A percentile compares a stretch with the other conserved stretches of the same genome.
phyloP scores from a whole-genome alignment of 1,140 invertebrate genomes.

The Trichoplusia ni region DNA sequence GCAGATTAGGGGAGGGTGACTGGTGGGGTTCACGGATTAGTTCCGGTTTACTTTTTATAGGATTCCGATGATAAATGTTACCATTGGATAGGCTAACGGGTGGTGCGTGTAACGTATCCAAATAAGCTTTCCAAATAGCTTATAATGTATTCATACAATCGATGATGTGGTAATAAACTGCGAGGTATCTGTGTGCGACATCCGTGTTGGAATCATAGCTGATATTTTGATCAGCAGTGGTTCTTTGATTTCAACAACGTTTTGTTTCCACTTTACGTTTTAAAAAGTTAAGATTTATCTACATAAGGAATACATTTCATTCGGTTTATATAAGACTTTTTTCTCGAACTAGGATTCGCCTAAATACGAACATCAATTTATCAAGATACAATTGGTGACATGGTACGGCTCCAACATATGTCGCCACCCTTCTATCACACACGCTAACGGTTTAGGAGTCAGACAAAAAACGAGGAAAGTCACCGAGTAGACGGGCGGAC shows the following conservation, averaged over 20 bases:
- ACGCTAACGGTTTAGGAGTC: slow-evolving; percentile 67
- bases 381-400: slow-evolving; percentile 36
- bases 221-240: no score
- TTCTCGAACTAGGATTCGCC: background rate
- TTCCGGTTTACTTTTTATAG: slow-evolving; percentile 80
- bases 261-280: no score
- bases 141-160: slow-evolving; percentile 28
- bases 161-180: slow-evolving; percentile 10
- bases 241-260: no score
- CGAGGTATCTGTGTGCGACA: background rate
- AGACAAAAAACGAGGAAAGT: slow-evolving; percentile 79
- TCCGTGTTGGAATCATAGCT: no score
- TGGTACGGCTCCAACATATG: slow-evolving; percentile 44
- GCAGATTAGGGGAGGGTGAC: slow-evolving; percentile 72
- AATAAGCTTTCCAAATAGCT: slow-evolving; percentile 62
- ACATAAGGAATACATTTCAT: no score
- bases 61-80: slow-evolving; percentile 80
- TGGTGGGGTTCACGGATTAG: slow-evolving; percentile 65
- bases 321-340: no score
- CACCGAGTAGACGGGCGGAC: slow-evolving; percentile 62
- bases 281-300: no score
- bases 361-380: slow-evolving; percentile 19
- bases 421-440: slow-evolving; percentile 62
- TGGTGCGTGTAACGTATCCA: slow-evolving; percentile 77
- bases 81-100: slow-evolving; percentile 68